These are phyloP conservation scores for Drosophila mauritiana DNA, from an alignment of 1,140 invertebrate species.

Conservation along the genomic window DNA sequence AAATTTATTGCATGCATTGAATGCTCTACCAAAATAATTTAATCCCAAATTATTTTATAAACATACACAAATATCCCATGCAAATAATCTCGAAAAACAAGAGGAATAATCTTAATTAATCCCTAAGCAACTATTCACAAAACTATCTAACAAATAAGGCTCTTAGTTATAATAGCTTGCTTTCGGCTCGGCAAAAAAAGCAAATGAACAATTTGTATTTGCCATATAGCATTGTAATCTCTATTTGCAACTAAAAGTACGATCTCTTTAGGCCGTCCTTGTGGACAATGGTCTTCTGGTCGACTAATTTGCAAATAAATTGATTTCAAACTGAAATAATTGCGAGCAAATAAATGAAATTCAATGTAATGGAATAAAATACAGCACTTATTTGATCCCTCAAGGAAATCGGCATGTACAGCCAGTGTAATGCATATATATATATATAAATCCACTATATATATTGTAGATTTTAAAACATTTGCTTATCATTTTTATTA, in stretches of 20 bases:
- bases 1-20: too few relatives aligned
- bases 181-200: too few relatives aligned
- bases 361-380: conserved; percentile 11
- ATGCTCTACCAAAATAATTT: too few relatives aligned
- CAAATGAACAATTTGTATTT: neutral
- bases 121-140: too few relatives aligned
- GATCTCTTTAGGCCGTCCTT: conserved; percentile 9
- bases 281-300: conserved; percentile 20
- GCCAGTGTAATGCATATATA: conserved; percentile 3
- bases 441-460: neutral
- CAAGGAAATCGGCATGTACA: conserved; percentile 28
- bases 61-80: too few relatives aligned
- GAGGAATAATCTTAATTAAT: too few relatives aligned
- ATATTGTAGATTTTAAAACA: conserved; percentile 35
- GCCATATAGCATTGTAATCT: neutral
- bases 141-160: too few relatives aligned
- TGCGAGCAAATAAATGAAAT: conserved; percentile 15
- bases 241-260: neutral
- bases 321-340: conserved; percentile 16
- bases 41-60: too few relatives aligned
- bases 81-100: too few relatives aligned
- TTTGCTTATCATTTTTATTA: conserved; percentile 53
- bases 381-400: conserved; percentile 20
- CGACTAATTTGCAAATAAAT: conserved; percentile 36
- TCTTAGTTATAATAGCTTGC: too few relatives aligned